Conservation (phyloP, 2,797 vertebrate species). For the Myotis planiceps region DNA sequence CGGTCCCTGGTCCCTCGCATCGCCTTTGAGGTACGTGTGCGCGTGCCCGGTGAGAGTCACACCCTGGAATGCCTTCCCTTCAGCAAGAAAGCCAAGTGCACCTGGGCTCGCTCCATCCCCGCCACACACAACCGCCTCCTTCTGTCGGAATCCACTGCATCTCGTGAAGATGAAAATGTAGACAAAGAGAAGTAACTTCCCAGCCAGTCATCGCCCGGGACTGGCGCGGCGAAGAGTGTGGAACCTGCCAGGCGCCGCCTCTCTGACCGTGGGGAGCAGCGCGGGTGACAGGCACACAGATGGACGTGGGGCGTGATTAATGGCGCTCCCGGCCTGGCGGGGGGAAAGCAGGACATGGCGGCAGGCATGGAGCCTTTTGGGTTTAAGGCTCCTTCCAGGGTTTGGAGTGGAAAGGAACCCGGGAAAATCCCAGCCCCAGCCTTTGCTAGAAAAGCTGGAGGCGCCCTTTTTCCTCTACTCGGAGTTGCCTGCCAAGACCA, state of each 20-base stretch:
- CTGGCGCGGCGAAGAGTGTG: not conserved
- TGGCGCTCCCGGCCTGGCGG: constrained; percentile 39
- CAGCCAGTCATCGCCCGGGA: not conserved
- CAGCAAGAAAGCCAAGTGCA: not conserved
- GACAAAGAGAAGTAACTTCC: not conserved
- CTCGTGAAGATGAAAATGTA: not conserved
- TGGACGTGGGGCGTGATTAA: constrained; percentile 65
- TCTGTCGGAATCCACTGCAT: not conserved
- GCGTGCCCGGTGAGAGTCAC: not conserved
- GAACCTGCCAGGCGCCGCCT: constrained; percentile 43
- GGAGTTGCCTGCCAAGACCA: not conserved
- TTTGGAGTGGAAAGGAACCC: not conserved
- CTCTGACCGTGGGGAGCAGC: constrained; percentile 32
- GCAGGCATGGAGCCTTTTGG: not conserved
- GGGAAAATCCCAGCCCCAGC: not conserved
- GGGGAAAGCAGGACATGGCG: not conserved
- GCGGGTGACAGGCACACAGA: constrained; percentile 69
- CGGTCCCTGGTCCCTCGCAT: not conserved
- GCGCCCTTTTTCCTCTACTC: not conserved
- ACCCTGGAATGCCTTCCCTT: not conserved
- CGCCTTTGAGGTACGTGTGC: not conserved
- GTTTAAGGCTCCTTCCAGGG: not conserved
- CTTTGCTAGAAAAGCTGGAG: constrained; percentile 13
- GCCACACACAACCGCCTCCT: not conserved
- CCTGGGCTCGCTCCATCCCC: not conserved